A percentile compares a stretch with the other conserved stretches of the same genome.
phyloP scores from a whole-genome alignment of 2,113 vertebrate species.

The Aphyosemion australe region DNA sequence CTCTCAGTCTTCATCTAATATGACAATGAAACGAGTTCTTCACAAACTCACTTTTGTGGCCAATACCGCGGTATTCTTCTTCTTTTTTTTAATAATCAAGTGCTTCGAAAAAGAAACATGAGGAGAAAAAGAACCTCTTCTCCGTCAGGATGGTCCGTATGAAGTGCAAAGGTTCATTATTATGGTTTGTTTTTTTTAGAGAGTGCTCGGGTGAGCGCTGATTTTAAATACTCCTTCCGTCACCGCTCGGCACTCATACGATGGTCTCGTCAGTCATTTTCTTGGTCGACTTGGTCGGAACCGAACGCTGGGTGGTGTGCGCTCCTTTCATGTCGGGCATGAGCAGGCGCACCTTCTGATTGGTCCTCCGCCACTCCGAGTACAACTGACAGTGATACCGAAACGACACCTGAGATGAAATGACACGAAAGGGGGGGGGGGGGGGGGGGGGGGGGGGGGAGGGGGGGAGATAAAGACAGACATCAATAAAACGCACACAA shows the following conservation, averaged over 20 bases:
- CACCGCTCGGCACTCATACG: constrained; percentile 77
- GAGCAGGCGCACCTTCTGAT: constrained; percentile 91
- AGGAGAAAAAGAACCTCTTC: constrained; percentile 33
- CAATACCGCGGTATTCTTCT: constrained; percentile 58
- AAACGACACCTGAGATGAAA: constrained; percentile 86
- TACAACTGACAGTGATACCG: constrained; percentile 96
- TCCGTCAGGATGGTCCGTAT: constrained; percentile 64
- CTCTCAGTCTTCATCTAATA: constrained; percentile 35
- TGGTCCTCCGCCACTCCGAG: constrained; percentile 93
- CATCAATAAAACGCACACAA: constrained; percentile 26
- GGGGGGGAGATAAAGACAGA: constrained; percentile 8
- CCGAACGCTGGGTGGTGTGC: constrained; percentile 79
- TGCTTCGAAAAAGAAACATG: constrained; percentile 61
- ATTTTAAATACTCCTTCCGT: constrained; percentile 59
- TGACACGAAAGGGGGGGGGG: not conserved
- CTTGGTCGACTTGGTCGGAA: constrained; percentile 85
- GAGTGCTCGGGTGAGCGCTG: constrained; percentile 47
- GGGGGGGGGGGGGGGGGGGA: not conserved
- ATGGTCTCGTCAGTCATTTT: constrained; percentile 89
- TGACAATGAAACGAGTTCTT: constrained; percentile 64
- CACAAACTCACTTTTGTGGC: constrained; percentile 55
- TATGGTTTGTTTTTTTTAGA: constrained; percentile 61
- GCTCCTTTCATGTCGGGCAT: constrained; percentile 79
- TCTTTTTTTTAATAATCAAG: constrained; percentile 51
- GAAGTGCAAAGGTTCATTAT: constrained; percentile 74